Conservation (phyloP, 2,888 invertebrate species). For the Caenorhabditis doughertyi region DNA sequence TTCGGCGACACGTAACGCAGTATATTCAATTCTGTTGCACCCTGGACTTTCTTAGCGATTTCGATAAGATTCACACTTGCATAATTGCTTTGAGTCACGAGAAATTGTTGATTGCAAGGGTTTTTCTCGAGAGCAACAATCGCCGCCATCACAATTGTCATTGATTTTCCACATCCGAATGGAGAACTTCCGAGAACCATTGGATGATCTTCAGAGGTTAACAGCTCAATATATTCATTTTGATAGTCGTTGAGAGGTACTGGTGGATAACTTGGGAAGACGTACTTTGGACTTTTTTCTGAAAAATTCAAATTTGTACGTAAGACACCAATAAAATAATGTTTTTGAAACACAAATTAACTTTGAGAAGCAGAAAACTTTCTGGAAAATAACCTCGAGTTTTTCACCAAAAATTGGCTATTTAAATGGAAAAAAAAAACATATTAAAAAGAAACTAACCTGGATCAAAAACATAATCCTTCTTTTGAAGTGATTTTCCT, state of each 20-base stretch:
- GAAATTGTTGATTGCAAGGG: background rate
- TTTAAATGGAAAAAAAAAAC: too few species aligned
- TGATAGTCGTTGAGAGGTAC: conserved; percentile 4
- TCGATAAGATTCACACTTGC: conserved; percentile 32
- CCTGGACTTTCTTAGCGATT: background rate
- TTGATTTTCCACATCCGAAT: conserved; percentile 38
- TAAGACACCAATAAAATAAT: too few species aligned
- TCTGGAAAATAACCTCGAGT: too few species aligned
- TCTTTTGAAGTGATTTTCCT: too few species aligned
- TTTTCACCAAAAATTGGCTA: background rate
- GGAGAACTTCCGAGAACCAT: conserved; percentile 22
- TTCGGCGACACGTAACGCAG: background rate
- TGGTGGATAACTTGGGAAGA: background rate
- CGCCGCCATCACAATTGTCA: conserved; percentile 33
- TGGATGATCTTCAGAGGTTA: background rate
- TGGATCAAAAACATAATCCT: too few species aligned
- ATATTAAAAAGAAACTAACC: too few species aligned
- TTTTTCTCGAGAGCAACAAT: too few species aligned
- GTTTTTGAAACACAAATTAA: too few species aligned
- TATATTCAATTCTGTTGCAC: background rate
- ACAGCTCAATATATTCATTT: conserved; percentile 1
- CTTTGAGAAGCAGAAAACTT: too few species aligned
- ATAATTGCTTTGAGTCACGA: conserved; percentile 27
- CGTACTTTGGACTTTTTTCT: background rate
- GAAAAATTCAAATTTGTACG: too few species aligned